Conservation (phyloP, 2,797 vertebrate species). For the Coregonus suidteri region DNA sequence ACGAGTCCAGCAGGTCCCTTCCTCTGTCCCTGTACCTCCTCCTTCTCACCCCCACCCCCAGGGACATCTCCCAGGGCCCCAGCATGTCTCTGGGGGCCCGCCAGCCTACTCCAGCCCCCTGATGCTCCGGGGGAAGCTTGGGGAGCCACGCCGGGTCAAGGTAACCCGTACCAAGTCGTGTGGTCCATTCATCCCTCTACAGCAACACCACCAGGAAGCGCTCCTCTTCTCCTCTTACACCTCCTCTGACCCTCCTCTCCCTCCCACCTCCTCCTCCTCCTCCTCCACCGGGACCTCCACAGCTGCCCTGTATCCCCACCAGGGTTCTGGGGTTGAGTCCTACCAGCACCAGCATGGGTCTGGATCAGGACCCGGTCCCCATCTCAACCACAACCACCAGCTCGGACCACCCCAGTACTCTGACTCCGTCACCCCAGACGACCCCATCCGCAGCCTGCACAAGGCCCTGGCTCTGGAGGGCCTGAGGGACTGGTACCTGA, state of each 20-base stretch:
- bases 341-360: background rate
- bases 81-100: slow-evolving; percentile 49
- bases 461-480: slow-evolving; percentile 89
- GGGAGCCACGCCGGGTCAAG: slow-evolving; percentile 72
- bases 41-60: slow-evolving; percentile 47
- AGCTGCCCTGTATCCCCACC: slow-evolving; percentile 59
- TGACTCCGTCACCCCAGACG: slow-evolving; percentile 60
- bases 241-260: slow-evolving; percentile 33
- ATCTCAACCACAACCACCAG: slow-evolving; percentile 41
- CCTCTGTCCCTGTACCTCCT: slow-evolving; percentile 34
- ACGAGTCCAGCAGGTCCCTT: slow-evolving; percentile 42
- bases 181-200: slow-evolving; percentile 72
- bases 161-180: slow-evolving; percentile 84
- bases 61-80: slow-evolving; percentile 29
- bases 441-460: slow-evolving; percentile 80
- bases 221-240: slow-evolving; percentile 44
- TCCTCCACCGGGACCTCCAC: slow-evolving; percentile 49
- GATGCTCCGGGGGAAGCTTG: slow-evolving; percentile 67
- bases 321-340: slow-evolving; percentile 11
- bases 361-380: slow-evolving; percentile 36
- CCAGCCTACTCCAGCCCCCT: slow-evolving; percentile 62
- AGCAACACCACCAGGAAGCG: slow-evolving; percentile 51
- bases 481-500: slow-evolving; percentile 89
- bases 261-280: slow-evolving; percentile 19
- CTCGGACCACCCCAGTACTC: slow-evolving; percentile 40